Percentiles rank a stretch among this genome's conserved stretches.
Conservation (phyloP, 2,888 invertebrate species). For the Cerastis leucographa region DNA sequence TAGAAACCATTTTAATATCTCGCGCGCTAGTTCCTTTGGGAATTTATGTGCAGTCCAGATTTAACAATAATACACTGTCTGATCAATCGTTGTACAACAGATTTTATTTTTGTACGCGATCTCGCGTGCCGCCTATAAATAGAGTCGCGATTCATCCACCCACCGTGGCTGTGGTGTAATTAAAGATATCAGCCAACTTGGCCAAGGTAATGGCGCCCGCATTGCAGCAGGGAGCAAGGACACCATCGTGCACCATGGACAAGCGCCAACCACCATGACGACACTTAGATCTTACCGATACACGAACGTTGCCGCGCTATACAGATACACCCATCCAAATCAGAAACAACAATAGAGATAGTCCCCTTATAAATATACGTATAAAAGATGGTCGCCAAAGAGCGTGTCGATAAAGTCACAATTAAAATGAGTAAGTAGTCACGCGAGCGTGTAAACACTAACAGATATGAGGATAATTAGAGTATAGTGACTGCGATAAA, state of each 20-base stretch:
- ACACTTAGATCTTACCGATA: slow-evolving; percentile 38
- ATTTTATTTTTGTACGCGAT: slow-evolving; percentile 39
- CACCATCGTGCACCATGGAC: slow-evolving; percentile 67
- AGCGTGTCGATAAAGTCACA: slow-evolving; percentile 45
- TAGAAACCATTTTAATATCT: slow-evolving; percentile 28
- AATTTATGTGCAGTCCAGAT: slow-evolving; percentile 18
- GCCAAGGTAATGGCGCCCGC: slow-evolving; percentile 74
- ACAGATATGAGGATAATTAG: slow-evolving; percentile 58
- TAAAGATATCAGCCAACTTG: slow-evolving; percentile 63
- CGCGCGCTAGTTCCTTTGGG: slow-evolving; percentile 34
- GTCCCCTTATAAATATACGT: slow-evolving; percentile 2
- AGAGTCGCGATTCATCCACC: slow-evolving; percentile 47
- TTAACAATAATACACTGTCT: slow-evolving; percentile 8
- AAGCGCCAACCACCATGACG: slow-evolving; percentile 67
- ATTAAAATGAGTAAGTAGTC: slow-evolving; percentile 53
- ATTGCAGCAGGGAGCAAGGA: slow-evolving; percentile 75
- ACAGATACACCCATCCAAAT: not conserved
- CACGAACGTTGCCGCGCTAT: not conserved
- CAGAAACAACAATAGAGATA: slow-evolving; percentile 3
- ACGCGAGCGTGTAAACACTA: slow-evolving; percentile 60
- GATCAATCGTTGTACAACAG: slow-evolving; percentile 30
- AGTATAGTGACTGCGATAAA: slow-evolving; percentile 46
- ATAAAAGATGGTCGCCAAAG: slow-evolving; percentile 23
- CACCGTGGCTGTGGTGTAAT: slow-evolving; percentile 50
- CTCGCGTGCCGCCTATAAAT: slow-evolving; percentile 56